A percentile compares a stretch with the other conserved stretches of the same genome.
Conservation (phyloP, 1,140 invertebrate species). For the Melipona quadrifasciata region DNA sequence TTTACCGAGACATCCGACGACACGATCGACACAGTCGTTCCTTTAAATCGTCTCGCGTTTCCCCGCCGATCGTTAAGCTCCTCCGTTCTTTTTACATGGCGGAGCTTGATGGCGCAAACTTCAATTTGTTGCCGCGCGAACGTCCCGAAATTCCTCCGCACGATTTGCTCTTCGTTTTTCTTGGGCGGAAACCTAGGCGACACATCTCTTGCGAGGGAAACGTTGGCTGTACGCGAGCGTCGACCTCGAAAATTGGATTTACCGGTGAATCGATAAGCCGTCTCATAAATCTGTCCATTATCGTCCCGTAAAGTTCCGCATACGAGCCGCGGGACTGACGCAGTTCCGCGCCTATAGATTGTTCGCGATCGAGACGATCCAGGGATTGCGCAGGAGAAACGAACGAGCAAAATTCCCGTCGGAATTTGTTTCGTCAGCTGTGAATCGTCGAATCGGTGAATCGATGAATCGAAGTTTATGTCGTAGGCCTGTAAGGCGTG, state of each 20-base stretch:
- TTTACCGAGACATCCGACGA: slow-evolving; percentile 1
- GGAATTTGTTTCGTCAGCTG: slow-evolving; percentile 39
- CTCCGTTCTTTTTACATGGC: background rate
- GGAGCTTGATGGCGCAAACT: background rate
- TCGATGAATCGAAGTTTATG: background rate
- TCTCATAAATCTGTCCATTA: slow-evolving; percentile 77
- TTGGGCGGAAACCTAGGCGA: slow-evolving; percentile 14
- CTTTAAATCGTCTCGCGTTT: background rate
- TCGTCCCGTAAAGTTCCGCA: slow-evolving; percentile 74
- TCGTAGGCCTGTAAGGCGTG: too few species aligned
- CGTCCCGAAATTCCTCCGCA: background rate
- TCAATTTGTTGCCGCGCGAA: slow-evolving; percentile 29
- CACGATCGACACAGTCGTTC: background rate
- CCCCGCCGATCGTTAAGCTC: slow-evolving; percentile 4
- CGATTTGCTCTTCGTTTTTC: slow-evolving; percentile 44
- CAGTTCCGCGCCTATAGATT: slow-evolving; percentile 40
- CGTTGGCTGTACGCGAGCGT: slow-evolving; percentile 59
- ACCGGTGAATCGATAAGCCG: slow-evolving; percentile 75
- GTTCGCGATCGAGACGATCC: slow-evolving; percentile 18
- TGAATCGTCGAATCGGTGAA: too few species aligned
- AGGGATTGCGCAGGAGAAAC: slow-evolving; percentile 30
- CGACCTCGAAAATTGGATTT: slow-evolving; percentile 78
- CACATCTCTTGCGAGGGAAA: slow-evolving; percentile 41
- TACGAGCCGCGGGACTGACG: slow-evolving; percentile 69
- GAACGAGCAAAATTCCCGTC: background rate